phyloP scores from a whole-genome alignment of 2,888 invertebrate species.

The Cheilosia variabilis region DNA sequence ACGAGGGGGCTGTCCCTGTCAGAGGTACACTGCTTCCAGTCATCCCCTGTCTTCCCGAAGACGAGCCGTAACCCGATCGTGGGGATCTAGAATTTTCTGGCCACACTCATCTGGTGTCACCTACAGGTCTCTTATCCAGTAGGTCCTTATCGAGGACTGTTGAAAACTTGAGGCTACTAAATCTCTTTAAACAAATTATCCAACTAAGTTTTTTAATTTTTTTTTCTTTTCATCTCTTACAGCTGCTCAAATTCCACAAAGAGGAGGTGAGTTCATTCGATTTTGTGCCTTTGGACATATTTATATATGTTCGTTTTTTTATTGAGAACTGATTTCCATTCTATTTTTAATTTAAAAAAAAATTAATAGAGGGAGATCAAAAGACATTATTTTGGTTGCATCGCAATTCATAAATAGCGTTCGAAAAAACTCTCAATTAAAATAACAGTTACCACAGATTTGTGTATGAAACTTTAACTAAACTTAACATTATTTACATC shows the following conservation, averaged over 20 bases:
- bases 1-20: no score
- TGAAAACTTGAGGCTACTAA: no score
- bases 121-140: no score
- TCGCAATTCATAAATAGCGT: not conserved
- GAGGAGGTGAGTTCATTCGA: slow-evolving; percentile 90
- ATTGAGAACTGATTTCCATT: slow-evolving; percentile 31
- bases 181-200: not conserved
- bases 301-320: not conserved
- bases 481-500: slow-evolving; percentile 24
- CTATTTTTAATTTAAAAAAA: slow-evolving; percentile 17
- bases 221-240: slow-evolving; percentile 85
- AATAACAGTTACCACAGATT: slow-evolving; percentile 5
- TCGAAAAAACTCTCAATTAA: not conserved
- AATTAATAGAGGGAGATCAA: slow-evolving; percentile 48
- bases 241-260: slow-evolving; percentile 95
- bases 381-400: not conserved
- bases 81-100: no score
- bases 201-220: not conserved
- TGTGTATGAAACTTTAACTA: slow-evolving; percentile 4
- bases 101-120: no score
- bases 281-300: not conserved
- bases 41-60: no score
- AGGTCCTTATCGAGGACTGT: no score
- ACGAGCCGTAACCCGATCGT: no score
- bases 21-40: no score